These are phyloP conservation scores for Drosophila nigritarsus DNA, from an alignment of 2,888 invertebrate species.

Conservation along the genomic window DNA sequence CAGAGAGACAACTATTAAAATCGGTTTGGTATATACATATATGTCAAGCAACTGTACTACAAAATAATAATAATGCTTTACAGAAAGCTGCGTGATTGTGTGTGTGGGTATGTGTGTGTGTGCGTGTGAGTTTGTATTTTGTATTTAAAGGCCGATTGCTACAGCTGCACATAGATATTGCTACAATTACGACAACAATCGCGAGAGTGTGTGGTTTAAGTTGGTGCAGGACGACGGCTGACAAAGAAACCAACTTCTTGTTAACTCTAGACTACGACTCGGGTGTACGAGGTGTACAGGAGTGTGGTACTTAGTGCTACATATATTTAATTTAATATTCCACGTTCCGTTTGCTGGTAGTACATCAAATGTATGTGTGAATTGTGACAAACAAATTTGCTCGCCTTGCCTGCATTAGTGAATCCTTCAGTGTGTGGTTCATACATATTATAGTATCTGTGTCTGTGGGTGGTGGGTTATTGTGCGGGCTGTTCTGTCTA, in stretches of 20 bases:
- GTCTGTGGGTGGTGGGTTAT: conserved; percentile 46
- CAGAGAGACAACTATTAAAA: conserved; percentile 29
- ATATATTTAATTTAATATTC: background rate
- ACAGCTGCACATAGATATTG: conserved; percentile 34
- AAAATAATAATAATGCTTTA: conserved; percentile 53
- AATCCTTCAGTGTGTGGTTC: conserved; percentile 35
- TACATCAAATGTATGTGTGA: conserved; percentile 4
- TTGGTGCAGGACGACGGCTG: conserved; percentile 31
- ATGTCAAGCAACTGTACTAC: conserved; percentile 33
- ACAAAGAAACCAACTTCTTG: conserved; percentile 30
- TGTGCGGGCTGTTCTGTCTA: conserved; percentile 18
- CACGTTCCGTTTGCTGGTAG: conserved; percentile 6
- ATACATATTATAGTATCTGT: conserved; percentile 27
- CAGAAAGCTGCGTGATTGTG: conserved; percentile 57
- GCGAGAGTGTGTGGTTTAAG: background rate
- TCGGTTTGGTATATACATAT: background rate
- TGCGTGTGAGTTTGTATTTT: conserved; percentile 5
- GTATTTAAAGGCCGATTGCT: conserved; percentile 35
- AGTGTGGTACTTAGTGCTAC: conserved; percentile 21
- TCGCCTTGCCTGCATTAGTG: conserved; percentile 47
- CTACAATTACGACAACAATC: conserved; percentile 5
- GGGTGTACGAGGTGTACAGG: conserved; percentile 29
- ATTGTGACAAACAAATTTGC: conserved; percentile 20
- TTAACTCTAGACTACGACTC: conserved; percentile 9
- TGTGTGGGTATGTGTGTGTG: conserved; percentile 23